phyloP scores from a whole-genome alignment of 2,797 vertebrate genomes.

The Periparus ater region DNA sequence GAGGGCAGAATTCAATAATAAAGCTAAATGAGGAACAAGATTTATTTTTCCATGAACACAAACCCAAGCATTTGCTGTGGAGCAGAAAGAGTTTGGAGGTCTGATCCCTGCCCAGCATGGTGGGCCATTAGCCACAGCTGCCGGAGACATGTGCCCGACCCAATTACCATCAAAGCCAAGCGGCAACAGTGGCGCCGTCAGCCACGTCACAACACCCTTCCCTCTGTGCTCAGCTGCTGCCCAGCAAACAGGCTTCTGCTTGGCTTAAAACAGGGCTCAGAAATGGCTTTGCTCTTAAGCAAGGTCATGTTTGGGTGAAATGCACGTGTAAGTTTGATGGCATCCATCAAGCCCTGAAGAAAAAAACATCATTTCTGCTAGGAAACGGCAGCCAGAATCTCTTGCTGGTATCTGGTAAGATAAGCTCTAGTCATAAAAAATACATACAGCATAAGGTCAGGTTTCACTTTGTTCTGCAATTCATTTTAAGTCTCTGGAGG shows the following conservation, averaged over 20 bases:
- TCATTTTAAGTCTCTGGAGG: slow-evolving; percentile 35
- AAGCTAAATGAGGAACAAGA: background rate
- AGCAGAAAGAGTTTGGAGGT: slow-evolving; percentile 34
- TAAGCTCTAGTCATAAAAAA: slow-evolving; percentile 57
- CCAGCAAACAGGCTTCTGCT: background rate
- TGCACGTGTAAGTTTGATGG: background rate
- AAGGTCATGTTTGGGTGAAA: slow-evolving; percentile 23
- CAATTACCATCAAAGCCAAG: slow-evolving; percentile 79
- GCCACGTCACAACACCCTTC: background rate
- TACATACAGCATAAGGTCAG: slow-evolving; percentile 24
- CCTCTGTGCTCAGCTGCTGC: background rate
- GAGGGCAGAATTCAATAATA: background rate
- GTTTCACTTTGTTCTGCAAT: background rate
- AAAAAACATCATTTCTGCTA: background rate
- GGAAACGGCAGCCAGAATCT: background rate
- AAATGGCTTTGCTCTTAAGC: slow-evolving; percentile 15
- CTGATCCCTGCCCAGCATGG: slow-evolving; percentile 69
- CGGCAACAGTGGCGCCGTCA: slow-evolving; percentile 4
- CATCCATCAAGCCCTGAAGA: background rate
- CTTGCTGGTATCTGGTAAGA: background rate
- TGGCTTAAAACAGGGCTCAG: background rate
- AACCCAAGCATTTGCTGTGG: background rate
- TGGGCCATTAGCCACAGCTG: slow-evolving; percentile 83
- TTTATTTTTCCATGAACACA: background rate
- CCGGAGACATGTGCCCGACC: slow-evolving; percentile 81